Evolutionary conservation across 2,888 invertebrate genomes (phyloP), one percentile per base, ranked within the genome.

Genomic region (Sicus ferrugineus): DNA sequence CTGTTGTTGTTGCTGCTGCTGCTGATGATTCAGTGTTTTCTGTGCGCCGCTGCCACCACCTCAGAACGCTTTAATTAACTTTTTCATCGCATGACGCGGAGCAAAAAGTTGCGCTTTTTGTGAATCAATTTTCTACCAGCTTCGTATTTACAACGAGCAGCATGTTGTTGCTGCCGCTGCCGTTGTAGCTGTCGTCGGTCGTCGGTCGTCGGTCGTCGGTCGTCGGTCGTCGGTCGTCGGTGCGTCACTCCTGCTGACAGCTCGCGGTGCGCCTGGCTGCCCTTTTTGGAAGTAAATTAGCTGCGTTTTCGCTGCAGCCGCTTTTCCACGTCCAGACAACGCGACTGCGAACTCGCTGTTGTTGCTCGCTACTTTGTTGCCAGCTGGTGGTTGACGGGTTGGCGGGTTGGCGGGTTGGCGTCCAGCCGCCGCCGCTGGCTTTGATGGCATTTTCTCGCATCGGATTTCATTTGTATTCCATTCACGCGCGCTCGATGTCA

Each of bases 401-500:
- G 62, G n/a, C 26, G 14, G 21, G 21, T 61, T 23, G 23, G 7
- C 26, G 26, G 9, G 4, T 46, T 46, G 46, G 28, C n/a, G n/a
- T n/a, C n/a, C n/a, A n/a, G n/a, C n/a, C 46, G 14, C 30, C 9
- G 16, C 30, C 14, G 19, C 28, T 63, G 14, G 1, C 11, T 2
- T n/a, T 50, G 30, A 14, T 46, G 63, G 28, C 63, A 30, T 63
- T 63, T 50, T n/a, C 4, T 7, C 46, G 23, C 23, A 62, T 28
- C 52, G 50, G 19, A 79, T 80, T 79, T 80, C 75, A 70, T 76
- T 67, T 75, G 74, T 74, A 73, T 74, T 72, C 74, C 73, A 72
- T 71, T 67, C 70, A 72, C 76, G 64, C 74, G 72, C 69, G 69
- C 73, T 75, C 78, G 79, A 79, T 79, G 79, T 80, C 81, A 80